Evolutionary conservation across 2,797 vertebrate genomes (phyloP), one percentile per base, ranked within the genome.

Genomic region (Microctenopoma steveboyesi): DNA sequence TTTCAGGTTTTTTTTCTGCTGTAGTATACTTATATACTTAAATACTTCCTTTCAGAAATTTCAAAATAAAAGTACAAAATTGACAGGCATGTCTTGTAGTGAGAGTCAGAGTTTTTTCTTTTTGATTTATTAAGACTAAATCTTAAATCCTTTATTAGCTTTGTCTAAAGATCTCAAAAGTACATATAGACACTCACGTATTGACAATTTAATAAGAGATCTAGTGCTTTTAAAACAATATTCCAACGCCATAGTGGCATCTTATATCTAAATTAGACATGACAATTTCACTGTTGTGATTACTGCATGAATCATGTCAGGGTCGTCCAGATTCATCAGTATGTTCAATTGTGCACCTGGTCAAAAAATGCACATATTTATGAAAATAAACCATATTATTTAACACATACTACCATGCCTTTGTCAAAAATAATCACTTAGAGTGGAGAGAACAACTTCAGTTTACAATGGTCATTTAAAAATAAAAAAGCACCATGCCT

Each of bases 21-120:
- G 47, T 33, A 59, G 48, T 61, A 46, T 35, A 22, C 22, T 22
- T 22, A 22, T 22, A 22, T 22, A 22, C 22, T 22, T 22, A 15
- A 14, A 25, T 28, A 63, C 47, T 72, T 81, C 73, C 66, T 27
- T 16, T 42, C 2, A 42, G 13, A 8, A 66, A 37, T 46, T 71
- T 80, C 74, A 76, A 60, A 6, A 60, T 84, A 72, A 81, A 79
- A 73, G 65, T 66, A 65, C 58, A 45, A 7, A 16, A 42, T 13
- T 14, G 4, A 12, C 11, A 11, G 12, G 9, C 37, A 12, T 12
- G 5, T 39, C 37, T 39, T 12, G 37, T 10, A 39, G 37, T 35
- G 33, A 35, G 39, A 12, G 7, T 35, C 33, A 8, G 37, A 11
- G 37, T 39, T 12, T 39, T 3, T 39, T 39, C 4, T 35, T 35